These are phyloP conservation scores for Hemicrepidius hirtus DNA, from an alignment of 2,888 invertebrate species.

Conservation along the genomic window DNA sequence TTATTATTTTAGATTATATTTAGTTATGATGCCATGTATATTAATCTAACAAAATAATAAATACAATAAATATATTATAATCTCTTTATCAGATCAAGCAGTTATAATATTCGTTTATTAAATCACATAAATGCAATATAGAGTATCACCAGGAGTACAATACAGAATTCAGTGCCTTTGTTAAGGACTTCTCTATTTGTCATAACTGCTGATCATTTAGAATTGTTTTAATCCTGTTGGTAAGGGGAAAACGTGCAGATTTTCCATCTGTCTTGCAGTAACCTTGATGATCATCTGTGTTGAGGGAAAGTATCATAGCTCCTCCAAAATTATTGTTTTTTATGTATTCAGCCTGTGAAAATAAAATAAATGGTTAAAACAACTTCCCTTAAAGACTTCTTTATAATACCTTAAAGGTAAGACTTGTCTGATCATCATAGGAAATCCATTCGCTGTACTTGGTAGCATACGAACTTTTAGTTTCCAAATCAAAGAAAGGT, in stretches of 20 bases:
- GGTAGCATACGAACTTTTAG: constrained; percentile 86
- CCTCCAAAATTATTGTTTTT: constrained; percentile 81
- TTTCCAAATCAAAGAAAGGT: constrained; percentile 79
- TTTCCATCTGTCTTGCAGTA: constrained; percentile 71
- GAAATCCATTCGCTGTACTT: constrained; percentile 87
- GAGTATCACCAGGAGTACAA: background rate
- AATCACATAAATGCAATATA: background rate
- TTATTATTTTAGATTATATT: too few species aligned
- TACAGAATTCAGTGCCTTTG: constrained; percentile 8
- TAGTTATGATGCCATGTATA: background rate
- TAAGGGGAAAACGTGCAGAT: constrained; percentile 69
- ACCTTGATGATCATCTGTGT: constrained; percentile 84
- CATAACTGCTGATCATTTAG: constrained; percentile 63
- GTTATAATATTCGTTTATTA: background rate
- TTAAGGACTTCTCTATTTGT: constrained; percentile 50
- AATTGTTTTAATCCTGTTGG: constrained; percentile 56
- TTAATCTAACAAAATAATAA: constrained; percentile 4
- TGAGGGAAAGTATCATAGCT: constrained; percentile 89
- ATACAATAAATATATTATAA: constrained; percentile 11
- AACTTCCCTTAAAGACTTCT: background rate
- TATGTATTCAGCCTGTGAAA: constrained; percentile 72
- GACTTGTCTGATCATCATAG: constrained; percentile 84
- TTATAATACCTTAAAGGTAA: constrained; percentile 77
- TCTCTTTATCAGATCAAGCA: constrained; percentile 3
- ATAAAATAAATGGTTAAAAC: constrained; percentile 2